Conservation (phyloP, 2,888 invertebrate genomes). For the Stenolophus ochropezus region DNA sequence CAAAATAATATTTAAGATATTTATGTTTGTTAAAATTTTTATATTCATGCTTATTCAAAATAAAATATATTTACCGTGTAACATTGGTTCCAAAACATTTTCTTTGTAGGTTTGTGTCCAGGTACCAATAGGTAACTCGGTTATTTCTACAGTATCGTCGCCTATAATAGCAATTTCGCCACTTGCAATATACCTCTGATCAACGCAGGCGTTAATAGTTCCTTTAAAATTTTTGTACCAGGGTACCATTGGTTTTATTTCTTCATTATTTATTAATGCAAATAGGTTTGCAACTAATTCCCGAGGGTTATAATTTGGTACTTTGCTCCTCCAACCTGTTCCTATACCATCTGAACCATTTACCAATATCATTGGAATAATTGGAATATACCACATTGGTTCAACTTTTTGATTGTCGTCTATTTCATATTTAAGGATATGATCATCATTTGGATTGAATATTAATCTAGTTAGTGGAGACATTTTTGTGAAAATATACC, state of each 20-base stretch:
- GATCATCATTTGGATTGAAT: conserved; percentile 92
- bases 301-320: conserved; percentile 96
- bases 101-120: conserved; percentile 99
- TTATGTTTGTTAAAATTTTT: no score
- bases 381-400: conserved; percentile 94
- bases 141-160: conserved; percentile 91
- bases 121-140: conserved; percentile 92
- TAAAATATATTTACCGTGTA: no score
- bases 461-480: conserved; percentile 88
- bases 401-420: conserved; percentile 98
- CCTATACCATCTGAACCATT: conserved; percentile 99
- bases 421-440: conserved; percentile 88
- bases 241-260: conserved; percentile 86
- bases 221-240: conserved; percentile 96
- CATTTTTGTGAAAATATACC: conserved; percentile 96
- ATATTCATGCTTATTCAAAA: no score
- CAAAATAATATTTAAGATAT: no score
- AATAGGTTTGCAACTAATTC: conserved; percentile 91
- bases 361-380: conserved; percentile 96
- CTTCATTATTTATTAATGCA: conserved; percentile 87
- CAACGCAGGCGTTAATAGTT: conserved; percentile 83
- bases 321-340: conserved; percentile 98
- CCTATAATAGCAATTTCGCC: conserved; percentile 91
- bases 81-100: conserved; percentile 89
- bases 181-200: conserved; percentile 78